These are phyloP conservation scores for Laticauda laticaudata DNA, from an alignment of 2,113 vertebrate species.

Conservation along the genomic window DNA sequence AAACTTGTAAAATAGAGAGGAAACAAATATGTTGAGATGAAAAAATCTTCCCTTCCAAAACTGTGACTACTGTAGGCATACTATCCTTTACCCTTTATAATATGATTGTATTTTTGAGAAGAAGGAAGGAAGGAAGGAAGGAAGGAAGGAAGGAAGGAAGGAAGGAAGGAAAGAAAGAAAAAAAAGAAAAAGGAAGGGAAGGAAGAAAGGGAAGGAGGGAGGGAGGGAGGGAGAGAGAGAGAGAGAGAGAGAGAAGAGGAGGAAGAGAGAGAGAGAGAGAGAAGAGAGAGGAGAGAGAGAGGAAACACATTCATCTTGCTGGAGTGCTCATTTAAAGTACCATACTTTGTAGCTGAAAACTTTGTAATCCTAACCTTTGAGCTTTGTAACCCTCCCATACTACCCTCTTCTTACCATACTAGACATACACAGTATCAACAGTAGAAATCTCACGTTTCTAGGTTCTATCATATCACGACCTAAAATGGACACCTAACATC, in stretches of 20 bases:
- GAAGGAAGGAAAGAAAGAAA: too few relatives aligned
- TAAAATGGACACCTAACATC: too few relatives aligned
- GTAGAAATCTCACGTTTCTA: too few relatives aligned
- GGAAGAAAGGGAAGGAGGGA: too few relatives aligned
- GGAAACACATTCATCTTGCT: neutral
- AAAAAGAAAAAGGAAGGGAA: accelerated
- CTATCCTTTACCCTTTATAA: neutral
- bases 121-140: neutral
- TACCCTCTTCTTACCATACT: too few relatives aligned
- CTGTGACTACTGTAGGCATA: neutral
- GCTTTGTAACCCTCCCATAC: too few relatives aligned
- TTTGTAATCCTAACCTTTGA: too few relatives aligned
- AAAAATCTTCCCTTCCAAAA: neutral
- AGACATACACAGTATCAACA: too few relatives aligned
- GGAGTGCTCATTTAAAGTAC: neutral
- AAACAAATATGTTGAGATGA: neutral
- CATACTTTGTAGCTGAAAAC: neutral
- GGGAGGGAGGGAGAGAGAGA: neutral
- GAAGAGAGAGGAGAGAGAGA: neutral
- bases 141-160: too few relatives aligned
- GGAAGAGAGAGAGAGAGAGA: neutral
- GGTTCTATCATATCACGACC: too few relatives aligned
- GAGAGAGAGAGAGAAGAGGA: neutral
- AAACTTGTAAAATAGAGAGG: neutral
- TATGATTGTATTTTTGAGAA: neutral